phyloP scores from a whole-genome alignment of 2,888 invertebrate genomes.

The Heteromyza rotundicornis region DNA sequence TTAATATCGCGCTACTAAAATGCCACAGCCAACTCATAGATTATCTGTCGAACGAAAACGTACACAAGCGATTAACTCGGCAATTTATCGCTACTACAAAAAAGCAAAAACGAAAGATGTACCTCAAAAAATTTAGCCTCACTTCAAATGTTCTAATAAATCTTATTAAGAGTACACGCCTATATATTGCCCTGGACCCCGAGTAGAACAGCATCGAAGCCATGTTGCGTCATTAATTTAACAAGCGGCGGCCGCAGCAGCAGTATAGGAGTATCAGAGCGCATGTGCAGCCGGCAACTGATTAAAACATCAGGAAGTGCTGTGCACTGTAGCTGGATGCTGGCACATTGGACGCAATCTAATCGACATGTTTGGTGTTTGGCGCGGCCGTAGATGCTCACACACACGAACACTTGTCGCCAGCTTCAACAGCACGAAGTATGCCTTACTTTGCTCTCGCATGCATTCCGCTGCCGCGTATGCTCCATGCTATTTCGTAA shows the following conservation, averaged over 20 bases:
- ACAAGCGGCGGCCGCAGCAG: conserved; percentile 33
- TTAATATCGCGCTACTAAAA: too few relatives aligned
- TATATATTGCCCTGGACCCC: not conserved
- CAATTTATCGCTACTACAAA: conserved; percentile 43
- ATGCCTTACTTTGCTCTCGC: conserved; percentile 18
- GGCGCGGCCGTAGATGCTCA: not conserved
- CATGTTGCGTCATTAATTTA: conserved; percentile 54
- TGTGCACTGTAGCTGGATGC: conserved; percentile 2
- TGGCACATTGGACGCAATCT: conserved; percentile 27
- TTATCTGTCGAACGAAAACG: too few relatives aligned
- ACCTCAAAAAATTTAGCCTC: not conserved
- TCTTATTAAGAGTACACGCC: conserved; percentile 26
- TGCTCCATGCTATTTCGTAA: conserved; percentile 52
- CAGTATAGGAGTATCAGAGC: not conserved
- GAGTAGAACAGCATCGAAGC: not conserved
- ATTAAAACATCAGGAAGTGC: conserved; percentile 30
- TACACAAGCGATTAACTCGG: conserved; percentile 51
- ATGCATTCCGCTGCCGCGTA: too few relatives aligned
- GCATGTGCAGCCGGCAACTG: not conserved
- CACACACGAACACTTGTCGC: not conserved
- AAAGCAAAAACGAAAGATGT: not conserved
- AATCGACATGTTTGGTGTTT: conserved; percentile 29
- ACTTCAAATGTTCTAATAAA: conserved; percentile 25
- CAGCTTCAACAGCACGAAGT: not conserved
- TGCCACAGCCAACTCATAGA: too few relatives aligned